These are phyloP conservation scores for Abscondita cerata DNA, from an alignment of 2,888 invertebrate species.

Conservation along the genomic window DNA sequence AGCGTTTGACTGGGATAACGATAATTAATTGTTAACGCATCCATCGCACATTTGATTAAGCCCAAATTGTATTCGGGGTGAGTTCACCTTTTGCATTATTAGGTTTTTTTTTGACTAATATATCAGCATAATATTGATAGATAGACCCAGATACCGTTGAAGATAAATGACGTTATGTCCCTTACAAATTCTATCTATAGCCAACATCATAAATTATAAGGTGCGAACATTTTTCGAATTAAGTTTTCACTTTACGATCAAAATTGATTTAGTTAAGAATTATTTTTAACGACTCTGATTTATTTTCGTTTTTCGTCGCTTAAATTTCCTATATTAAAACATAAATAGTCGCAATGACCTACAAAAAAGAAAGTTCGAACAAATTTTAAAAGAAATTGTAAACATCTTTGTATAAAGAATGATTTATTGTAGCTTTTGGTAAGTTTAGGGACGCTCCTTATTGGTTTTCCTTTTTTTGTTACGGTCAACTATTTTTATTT, in stretches of 20 bases:
- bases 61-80: conserved; percentile 4
- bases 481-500: conserved; percentile 12
- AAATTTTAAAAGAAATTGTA: conserved; percentile 14
- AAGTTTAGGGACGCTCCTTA: conserved; percentile 10
- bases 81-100: conserved; percentile 30
- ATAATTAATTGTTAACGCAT: neutral
- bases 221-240: conserved; percentile 42
- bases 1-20: neutral
- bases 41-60: neutral
- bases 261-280: conserved; percentile 42
- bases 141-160: conserved; percentile 43
- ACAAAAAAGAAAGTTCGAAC: neutral
- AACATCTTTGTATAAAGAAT: conserved; percentile 21
- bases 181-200: conserved; percentile 43
- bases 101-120: conserved; percentile 35
- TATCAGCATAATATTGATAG: conserved; percentile 45
- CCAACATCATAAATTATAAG: conserved; percentile 43
- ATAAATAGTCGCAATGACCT: neutral
- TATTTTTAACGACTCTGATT: conserved; percentile 32
- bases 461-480: conserved; percentile 13
- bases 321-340: neutral
- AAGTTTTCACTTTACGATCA: conserved; percentile 45
- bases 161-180: conserved; percentile 45
- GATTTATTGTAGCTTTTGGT: conserved; percentile 23
- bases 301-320: conserved; percentile 19